Evolutionary conservation across 1,140 invertebrate genomes (phyloP).

Genomic region (Lethrus apterus): DNA sequence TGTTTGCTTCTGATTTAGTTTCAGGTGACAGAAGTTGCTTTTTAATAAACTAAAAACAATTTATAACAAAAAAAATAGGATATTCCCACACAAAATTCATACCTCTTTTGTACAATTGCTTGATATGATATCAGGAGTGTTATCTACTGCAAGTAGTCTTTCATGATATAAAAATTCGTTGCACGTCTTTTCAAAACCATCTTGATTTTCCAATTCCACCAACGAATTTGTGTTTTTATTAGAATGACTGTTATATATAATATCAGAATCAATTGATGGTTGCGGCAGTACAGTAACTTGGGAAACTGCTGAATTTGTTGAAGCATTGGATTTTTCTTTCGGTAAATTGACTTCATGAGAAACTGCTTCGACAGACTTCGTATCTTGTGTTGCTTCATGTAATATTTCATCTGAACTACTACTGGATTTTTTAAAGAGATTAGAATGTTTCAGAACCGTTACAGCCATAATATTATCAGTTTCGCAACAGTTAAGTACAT

Average conservation of each 20-base stretch:
- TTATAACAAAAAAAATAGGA: not conserved
- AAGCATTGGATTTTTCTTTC: conserved; percentile 31
- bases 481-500: no score
- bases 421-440: no score
- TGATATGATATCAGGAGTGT: conserved; percentile 12
- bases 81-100: no score
- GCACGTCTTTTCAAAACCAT: conserved; percentile 27
- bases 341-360: conserved; percentile 25
- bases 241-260: conserved; percentile 32
- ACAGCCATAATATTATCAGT: no score
- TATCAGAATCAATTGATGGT: conserved; percentile 36
- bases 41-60: conserved; percentile 7
- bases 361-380: conserved; percentile 27
- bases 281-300: conserved; percentile 29
- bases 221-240: conserved; percentile 18
- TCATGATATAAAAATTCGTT: conserved; percentile 25
- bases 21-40: conserved; percentile 6
- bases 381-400: no score
- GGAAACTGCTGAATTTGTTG: conserved; percentile 31
- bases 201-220: not conserved
- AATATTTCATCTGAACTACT: no score
- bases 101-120: conserved; percentile 15
- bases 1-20: conserved; percentile 34
- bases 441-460: no score
- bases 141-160: conserved; percentile 10